phyloP scores from a whole-genome alignment of 1,140 invertebrate genomes.

The Eulimnadia texana region DNA sequence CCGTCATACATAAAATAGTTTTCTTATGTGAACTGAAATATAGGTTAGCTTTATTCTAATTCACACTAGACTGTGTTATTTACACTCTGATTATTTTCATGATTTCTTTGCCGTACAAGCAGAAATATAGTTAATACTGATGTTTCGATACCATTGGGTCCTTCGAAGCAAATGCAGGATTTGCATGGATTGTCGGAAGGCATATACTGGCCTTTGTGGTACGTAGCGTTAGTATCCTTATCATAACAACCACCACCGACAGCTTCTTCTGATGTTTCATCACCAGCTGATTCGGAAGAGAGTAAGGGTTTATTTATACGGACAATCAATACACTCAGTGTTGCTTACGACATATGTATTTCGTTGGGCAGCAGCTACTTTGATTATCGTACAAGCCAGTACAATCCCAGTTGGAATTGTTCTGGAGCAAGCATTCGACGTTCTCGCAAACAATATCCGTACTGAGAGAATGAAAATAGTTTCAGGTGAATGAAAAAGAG shows the following conservation, averaged over 20 bases:
- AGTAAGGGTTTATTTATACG: neutral
- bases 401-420: neutral
- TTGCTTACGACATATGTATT: constrained; percentile 19
- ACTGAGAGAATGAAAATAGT: no score
- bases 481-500: neutral
- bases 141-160: neutral
- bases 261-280: neutral
- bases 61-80: neutral
- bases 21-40: neutral
- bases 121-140: neutral
- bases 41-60: neutral
- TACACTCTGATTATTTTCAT: neutral
- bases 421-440: neutral
- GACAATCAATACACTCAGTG: neutral
- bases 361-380: constrained; percentile 15
- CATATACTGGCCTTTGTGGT: neutral
- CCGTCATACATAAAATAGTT: neutral
- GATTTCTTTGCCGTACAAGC: neutral
- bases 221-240: neutral
- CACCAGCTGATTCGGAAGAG: neutral
- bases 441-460: neutral
- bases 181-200: constrained; percentile 4
- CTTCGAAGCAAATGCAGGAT: constrained; percentile 8
- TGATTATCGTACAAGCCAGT: neutral
- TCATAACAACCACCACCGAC: neutral